Conservation (phyloP, 2,888 invertebrate species). For the Eilema sororculum region DNA sequence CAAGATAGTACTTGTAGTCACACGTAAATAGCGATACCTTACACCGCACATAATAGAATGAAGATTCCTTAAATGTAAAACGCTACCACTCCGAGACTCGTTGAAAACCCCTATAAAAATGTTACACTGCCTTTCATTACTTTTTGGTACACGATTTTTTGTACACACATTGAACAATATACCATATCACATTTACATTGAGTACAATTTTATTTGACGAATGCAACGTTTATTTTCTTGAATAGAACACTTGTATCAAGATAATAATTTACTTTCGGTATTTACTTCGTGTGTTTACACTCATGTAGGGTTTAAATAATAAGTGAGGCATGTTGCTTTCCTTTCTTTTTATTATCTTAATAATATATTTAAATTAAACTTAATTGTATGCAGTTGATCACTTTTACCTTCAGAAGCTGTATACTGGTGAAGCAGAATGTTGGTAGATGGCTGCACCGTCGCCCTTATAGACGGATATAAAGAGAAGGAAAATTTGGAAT, state of each 20-base stretch:
- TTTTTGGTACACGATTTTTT: slow-evolving; percentile 69
- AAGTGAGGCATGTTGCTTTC: no score
- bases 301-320: slow-evolving; percentile 33
- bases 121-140: slow-evolving; percentile 85
- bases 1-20: slow-evolving; percentile 69
- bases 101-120: slow-evolving; percentile 85
- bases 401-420: no score
- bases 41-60: slow-evolving; percentile 81
- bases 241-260: slow-evolving; percentile 69
- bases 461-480: no score
- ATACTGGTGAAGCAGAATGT: no score
- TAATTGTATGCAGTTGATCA: no score
- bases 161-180: slow-evolving; percentile 50
- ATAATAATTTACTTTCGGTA: slow-evolving; percentile 61
- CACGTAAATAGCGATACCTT: slow-evolving; percentile 76
- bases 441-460: no score
- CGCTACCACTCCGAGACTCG: slow-evolving; percentile 78
- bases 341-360: no score
- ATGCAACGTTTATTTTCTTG: slow-evolving; percentile 64
- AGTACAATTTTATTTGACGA: slow-evolving; percentile 47
- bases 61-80: slow-evolving; percentile 85
- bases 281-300: slow-evolving; percentile 68
- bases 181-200: slow-evolving; percentile 51
- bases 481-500: no score
- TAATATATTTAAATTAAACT: no score